Conservation (phyloP, 2,113 vertebrate genomes). For the Onychostoma macrolepis region DNA sequence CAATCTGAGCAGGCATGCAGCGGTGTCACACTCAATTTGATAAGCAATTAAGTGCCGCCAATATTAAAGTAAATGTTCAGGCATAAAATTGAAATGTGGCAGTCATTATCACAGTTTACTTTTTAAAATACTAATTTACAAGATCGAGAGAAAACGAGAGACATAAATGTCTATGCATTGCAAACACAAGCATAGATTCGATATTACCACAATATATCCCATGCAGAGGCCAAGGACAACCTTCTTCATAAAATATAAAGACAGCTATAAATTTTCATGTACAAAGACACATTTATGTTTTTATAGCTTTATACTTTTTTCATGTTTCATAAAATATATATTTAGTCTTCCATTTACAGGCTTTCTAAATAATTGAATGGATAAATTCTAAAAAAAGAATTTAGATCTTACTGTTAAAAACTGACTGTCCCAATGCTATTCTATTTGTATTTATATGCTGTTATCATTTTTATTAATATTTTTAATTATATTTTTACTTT, state of each 20-base stretch:
- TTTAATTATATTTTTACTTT: background rate
- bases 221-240: background rate
- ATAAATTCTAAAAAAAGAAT: background rate
- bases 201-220: background rate
- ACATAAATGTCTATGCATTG: background rate
- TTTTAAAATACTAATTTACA: conserved; percentile 9
- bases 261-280: background rate
- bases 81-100: conserved; percentile 35
- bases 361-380: background rate
- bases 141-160: background rate
- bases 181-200: background rate
- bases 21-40: conserved; percentile 41
- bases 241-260: background rate
- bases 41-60: conserved; percentile 43
- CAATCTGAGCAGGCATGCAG: conserved; percentile 44
- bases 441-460: background rate
- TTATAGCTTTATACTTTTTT: background rate
- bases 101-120: conserved; percentile 37
- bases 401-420: too few species aligned
- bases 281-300: background rate
- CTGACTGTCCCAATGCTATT: background rate
- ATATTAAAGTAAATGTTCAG: conserved; percentile 43
- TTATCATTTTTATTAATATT: background rate
- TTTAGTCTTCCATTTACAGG: background rate
- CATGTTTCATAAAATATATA: background rate